Evolutionary conservation across 2,113 vertebrate species (phyloP), one percentile per base, ranked within the genome.

Genomic region (Oreochromis tanganicae): DNA sequence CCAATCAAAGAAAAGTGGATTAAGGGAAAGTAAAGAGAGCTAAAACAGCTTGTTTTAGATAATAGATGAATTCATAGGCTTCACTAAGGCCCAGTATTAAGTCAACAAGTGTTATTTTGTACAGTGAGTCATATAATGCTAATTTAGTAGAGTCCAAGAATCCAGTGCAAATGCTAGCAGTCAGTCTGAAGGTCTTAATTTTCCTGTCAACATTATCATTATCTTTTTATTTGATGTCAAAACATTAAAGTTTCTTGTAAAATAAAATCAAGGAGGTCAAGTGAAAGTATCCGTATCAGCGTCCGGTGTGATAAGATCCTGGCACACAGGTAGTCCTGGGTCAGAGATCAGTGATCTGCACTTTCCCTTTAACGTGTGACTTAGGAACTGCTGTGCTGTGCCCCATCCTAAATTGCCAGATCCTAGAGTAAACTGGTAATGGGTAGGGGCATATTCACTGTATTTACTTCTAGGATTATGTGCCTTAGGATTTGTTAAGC

Each of bases 301-400:
- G 2, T 38, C 19, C 10, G 6, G 10, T 43, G 66, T 71, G n/a
- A 83, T 83, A 56, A 84, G 36, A 68, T 68, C 68, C 27, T 71
- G 80, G 50, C 75, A 21, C n/a, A 19, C 27, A 0, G 14, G 57
- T 4, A 73, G 9, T 27, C 43, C 43, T 14, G 11, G 87, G 55
- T 91, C 85, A 87, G 16, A 89, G 90, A 50, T 54, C 54, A 38
- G 19, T 41, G 63, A 82, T 66, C 48, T 90, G 87, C 66, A 59
- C 87, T 90, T 92, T 93, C 84, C 38, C 79, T 83, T 92, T 88
- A 50, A 90, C 84, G 88, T 81, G 34, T 57, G 80, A 85, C 71
- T 63, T 16, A 10, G 48, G 86, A 82, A 46, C 82, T 55, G 50
- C 63, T 88, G 86, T 27, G 84, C 78, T 92, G 75, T 89, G 86